These are phyloP conservation scores for Capromys pilorides DNA, from an alignment of 2,797 vertebrate species.

Conservation along the genomic window DNA sequence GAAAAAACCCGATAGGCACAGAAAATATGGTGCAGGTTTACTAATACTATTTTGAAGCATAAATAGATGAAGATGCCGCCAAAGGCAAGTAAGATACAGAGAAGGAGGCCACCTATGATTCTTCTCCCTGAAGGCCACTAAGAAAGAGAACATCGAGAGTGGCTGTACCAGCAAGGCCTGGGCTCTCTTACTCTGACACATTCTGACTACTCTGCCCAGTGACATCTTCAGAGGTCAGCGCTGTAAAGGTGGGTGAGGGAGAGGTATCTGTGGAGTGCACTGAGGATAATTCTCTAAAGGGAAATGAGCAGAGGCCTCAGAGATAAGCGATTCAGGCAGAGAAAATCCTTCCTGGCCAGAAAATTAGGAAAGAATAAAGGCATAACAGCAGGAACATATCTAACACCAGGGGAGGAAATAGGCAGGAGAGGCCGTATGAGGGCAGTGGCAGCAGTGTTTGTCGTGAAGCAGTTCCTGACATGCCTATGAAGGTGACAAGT, in stretches of 20 bases:
- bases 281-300: slow-evolving; percentile 21
- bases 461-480: neutral
- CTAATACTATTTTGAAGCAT: neutral
- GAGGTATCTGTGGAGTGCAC: neutral
- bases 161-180: neutral
- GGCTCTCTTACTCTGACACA: neutral
- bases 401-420: neutral
- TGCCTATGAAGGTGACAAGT: neutral
- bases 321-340: slow-evolving; percentile 18
- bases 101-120: neutral
- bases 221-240: neutral
- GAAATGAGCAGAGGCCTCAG: neutral
- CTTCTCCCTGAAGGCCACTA: neutral
- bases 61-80: neutral
- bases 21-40: neutral
- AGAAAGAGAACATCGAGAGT: neutral
- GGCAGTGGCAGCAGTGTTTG: neutral
- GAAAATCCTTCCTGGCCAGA: neutral
- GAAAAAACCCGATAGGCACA: neutral
- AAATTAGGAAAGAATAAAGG: slow-evolving; percentile 11
- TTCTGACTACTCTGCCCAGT: neutral
- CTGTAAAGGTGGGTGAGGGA: neutral
- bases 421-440: neutral
- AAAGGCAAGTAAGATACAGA: neutral
- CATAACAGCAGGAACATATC: neutral